Evolutionary conservation across 2,888 invertebrate genomes (phyloP).

Genomic region (Helleia helle): DNA sequence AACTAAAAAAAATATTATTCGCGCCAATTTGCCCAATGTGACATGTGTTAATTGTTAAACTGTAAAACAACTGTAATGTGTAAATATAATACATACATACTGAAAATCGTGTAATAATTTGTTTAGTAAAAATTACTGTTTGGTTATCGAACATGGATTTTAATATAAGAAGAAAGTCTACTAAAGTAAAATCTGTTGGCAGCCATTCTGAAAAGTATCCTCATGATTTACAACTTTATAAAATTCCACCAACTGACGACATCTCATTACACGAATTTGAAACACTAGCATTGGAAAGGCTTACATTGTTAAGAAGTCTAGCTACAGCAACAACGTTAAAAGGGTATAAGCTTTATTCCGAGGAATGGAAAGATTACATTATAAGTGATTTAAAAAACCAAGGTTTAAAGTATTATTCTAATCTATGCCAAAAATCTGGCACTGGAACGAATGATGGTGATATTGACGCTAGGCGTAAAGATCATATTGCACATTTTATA

Average conservation of each 20-base stretch:
- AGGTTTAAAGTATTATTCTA: conserved; percentile 77
- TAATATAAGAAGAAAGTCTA: conserved; percentile 57
- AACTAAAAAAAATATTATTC: too few species aligned
- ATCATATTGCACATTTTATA: conserved; percentile 95
- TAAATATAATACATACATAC: too few species aligned
- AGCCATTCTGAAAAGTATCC: conserved; percentile 76
- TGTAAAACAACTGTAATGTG: too few species aligned
- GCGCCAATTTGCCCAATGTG: too few species aligned
- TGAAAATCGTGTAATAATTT: background rate
- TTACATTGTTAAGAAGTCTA: conserved; percentile 84
- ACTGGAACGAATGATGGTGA: conserved; percentile 74
- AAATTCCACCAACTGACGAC: conserved; percentile 80
- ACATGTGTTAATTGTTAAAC: too few species aligned
- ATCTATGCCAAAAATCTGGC: conserved; percentile 73
- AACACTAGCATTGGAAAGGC: conserved; percentile 86
- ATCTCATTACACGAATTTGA: conserved; percentile 90
- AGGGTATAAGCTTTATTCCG: conserved; percentile 75
- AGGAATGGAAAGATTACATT: conserved; percentile 80
- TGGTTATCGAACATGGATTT: conserved; percentile 64
- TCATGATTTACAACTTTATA: conserved; percentile 86
- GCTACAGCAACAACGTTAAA: conserved; percentile 80
- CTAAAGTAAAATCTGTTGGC: conserved; percentile 40
- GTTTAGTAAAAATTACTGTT: background rate
- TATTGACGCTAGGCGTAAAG: conserved; percentile 79
- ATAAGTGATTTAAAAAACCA: conserved; percentile 78